Conservation (phyloP, 2,888 invertebrate genomes). For the Pantelozetes paolii region DNA sequence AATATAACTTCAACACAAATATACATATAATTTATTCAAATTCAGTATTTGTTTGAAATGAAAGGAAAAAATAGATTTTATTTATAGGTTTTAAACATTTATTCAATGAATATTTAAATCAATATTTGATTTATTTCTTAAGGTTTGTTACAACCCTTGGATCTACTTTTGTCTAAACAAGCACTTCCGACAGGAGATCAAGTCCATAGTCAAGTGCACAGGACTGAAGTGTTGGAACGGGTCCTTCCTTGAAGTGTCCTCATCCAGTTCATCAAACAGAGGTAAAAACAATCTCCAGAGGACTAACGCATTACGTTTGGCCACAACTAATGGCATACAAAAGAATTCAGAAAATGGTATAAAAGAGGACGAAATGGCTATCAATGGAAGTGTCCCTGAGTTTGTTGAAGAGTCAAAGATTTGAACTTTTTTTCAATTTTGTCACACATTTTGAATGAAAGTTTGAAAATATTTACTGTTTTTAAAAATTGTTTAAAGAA, state of each 20-base stretch:
- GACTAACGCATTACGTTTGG: constrained; percentile 12
- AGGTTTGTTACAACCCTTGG: constrained; percentile 55
- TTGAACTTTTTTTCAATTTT: not conserved
- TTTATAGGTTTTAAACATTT: too few relatives aligned
- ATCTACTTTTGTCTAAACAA: constrained; percentile 57
- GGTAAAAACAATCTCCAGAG: constrained; percentile 12
- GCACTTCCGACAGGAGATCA: constrained; percentile 49
- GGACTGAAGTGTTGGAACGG: not conserved
- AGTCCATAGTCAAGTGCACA: constrained; percentile 11
- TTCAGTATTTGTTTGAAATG: too few relatives aligned
- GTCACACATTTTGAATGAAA: too few relatives aligned
- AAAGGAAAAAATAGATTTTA: too few relatives aligned
- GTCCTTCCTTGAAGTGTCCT: constrained; percentile 1
- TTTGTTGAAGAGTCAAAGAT: not conserved
- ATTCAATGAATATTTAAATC: too few relatives aligned
- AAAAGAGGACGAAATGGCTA: not conserved
- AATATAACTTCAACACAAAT: too few relatives aligned
- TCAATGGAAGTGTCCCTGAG: too few relatives aligned
- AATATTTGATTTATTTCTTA: too few relatives aligned
- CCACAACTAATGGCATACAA: constrained; percentile 4
- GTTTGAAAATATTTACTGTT: too few relatives aligned
- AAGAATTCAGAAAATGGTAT: not conserved
- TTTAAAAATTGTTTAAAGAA: too few relatives aligned
- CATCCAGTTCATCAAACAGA: not conserved
- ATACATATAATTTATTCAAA: too few relatives aligned